These are phyloP conservation scores for Euphydryas editha DNA, from an alignment of 2,888 invertebrate genomes.

Conservation along the genomic window DNA sequence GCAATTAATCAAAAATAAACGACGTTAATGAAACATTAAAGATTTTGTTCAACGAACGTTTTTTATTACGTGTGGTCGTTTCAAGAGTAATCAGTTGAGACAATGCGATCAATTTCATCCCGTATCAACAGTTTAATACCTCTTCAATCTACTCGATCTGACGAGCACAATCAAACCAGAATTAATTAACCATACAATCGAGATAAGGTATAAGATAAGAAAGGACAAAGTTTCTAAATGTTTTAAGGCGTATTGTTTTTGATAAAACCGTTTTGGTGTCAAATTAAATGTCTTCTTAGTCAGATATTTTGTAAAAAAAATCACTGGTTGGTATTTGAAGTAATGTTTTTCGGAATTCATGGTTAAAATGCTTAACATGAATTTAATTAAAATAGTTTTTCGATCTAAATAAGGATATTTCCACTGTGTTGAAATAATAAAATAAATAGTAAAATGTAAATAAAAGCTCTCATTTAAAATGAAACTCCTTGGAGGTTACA, in stretches of 20 bases:
- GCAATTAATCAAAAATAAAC: not conserved
- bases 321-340: not conserved
- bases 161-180: constrained; percentile 65
- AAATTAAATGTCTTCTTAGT: not conserved
- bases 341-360: not conserved
- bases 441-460: constrained; percentile 12
- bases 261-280: not conserved
- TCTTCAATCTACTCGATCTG: constrained; percentile 57
- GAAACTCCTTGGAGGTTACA: constrained; percentile 30
- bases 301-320: not conserved
- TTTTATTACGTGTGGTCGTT: constrained; percentile 25
- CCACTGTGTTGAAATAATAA: not conserved
- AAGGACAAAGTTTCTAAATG: constrained; percentile 3
- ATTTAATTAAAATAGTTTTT: not conserved
- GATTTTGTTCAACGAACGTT: constrained; percentile 6
- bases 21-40: not conserved
- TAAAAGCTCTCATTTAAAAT: constrained; percentile 30
- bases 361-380: not conserved
- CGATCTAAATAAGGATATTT: not conserved
- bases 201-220: constrained; percentile 30
- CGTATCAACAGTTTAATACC: constrained; percentile 63
- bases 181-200: constrained; percentile 62
- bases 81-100: constrained; percentile 26
- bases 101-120: constrained; percentile 33
- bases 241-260: not conserved